Conservation (phyloP, 2,113 vertebrate species). For the Rhinogobius similis region DNA sequence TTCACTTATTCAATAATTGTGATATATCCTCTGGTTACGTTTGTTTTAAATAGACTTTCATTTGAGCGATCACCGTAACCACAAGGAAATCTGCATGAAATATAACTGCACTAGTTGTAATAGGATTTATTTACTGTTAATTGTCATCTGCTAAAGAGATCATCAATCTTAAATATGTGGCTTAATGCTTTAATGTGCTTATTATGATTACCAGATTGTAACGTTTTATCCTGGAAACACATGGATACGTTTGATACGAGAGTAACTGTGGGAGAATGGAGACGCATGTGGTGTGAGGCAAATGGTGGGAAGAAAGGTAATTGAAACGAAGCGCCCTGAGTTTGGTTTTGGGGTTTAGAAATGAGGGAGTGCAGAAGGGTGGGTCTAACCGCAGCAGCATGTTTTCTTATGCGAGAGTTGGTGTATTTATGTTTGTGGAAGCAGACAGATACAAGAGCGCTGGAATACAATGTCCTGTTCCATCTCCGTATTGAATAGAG, state of each 20-base stretch:
- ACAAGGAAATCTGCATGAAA: slow-evolving; percentile 16
- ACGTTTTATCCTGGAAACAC: slow-evolving; percentile 52
- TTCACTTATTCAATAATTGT: not conserved
- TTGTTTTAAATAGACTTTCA: not conserved
- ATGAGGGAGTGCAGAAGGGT: slow-evolving; percentile 69
- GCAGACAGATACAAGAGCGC: slow-evolving; percentile 63
- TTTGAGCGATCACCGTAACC: slow-evolving; percentile 30
- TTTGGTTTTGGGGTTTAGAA: slow-evolving; percentile 73
- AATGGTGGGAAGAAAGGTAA: slow-evolving; percentile 69
- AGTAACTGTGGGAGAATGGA: slow-evolving; percentile 65
- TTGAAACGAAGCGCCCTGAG: slow-evolving; percentile 67
- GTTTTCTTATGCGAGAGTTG: slow-evolving; percentile 46
- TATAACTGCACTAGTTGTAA: slow-evolving; percentile 32
- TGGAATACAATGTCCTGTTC: slow-evolving; percentile 53
- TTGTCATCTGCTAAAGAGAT: slow-evolving; percentile 54
- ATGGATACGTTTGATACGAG: slow-evolving; percentile 67
- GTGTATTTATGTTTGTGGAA: slow-evolving; percentile 54
- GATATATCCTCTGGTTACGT: slow-evolving; percentile 1
- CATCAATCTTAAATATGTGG: slow-evolving; percentile 52
- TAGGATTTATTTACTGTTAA: slow-evolving; percentile 52
- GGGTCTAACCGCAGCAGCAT: slow-evolving; percentile 61
- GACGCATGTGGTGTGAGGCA: slow-evolving; percentile 48
- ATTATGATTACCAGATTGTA: slow-evolving; percentile 63
- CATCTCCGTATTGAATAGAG: slow-evolving; percentile 57
- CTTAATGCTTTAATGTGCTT: slow-evolving; percentile 57